phyloP scores from a whole-genome alignment of 2,888 invertebrate species.

The Pemphredon lugubris region DNA sequence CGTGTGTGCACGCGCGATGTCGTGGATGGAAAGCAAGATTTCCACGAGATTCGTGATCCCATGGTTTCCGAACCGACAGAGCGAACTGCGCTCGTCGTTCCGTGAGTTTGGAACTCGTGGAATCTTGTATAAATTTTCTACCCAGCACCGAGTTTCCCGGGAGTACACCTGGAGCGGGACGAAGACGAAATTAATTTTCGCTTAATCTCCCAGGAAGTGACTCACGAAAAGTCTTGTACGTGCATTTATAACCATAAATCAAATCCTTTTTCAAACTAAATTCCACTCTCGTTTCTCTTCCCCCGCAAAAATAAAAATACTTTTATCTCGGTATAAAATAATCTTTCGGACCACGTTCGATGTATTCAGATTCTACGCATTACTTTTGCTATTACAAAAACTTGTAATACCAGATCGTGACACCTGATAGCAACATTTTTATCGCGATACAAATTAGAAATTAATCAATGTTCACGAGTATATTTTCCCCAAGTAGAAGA shows the following conservation, averaged over 20 bases:
- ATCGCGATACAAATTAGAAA: too few species aligned
- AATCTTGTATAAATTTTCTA: constrained; percentile 58
- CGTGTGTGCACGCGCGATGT: constrained; percentile 29
- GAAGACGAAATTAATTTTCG: constrained; percentile 37
- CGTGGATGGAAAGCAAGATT: constrained; percentile 58
- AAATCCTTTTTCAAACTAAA: not conserved
- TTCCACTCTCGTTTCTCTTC: not conserved
- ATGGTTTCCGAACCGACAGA: constrained; percentile 61
- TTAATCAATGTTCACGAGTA: too few species aligned
- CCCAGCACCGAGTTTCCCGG: constrained; percentile 23
- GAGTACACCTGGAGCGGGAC: constrained; percentile 20
- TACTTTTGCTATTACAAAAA: too few species aligned
- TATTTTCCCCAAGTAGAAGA: too few species aligned
- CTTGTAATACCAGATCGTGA: too few species aligned
- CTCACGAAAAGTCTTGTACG: constrained; percentile 29
- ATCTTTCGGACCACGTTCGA: too few species aligned
- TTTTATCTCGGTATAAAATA: too few species aligned
- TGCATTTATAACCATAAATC: constrained; percentile 8
- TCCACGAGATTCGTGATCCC: constrained; percentile 66
- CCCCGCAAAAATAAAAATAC: not conserved
- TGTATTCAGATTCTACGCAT: too few species aligned
- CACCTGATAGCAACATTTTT: too few species aligned
- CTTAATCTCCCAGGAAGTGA: constrained; percentile 27
- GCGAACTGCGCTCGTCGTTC: constrained; percentile 52
- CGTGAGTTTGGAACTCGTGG: constrained; percentile 52